Percentiles rank a stretch among this genome's conserved stretches.
Evolutionary conservation across 2,113 vertebrate species (phyloP).

Genomic region (Himantopus leucocephalus): DNA sequence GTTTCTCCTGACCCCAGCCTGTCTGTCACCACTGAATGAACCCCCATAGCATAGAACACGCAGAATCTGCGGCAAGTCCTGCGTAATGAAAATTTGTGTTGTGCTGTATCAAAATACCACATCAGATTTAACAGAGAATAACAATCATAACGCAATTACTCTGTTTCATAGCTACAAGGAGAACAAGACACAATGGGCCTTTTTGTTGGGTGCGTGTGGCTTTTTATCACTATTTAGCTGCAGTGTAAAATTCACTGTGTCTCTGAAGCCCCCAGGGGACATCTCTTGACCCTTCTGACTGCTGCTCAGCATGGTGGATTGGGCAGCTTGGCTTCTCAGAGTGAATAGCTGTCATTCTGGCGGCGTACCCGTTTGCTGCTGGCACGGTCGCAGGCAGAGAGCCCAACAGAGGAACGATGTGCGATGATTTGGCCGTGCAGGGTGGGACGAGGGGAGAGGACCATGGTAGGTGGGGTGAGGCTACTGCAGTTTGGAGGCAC

Average conservation of each 20-base stretch:
- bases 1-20: neutral
- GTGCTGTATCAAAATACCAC: neutral
- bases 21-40: neutral
- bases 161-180: neutral
- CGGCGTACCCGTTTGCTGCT: accelerated
- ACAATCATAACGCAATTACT: neutral
- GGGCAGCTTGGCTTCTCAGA: neutral
- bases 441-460: neutral
- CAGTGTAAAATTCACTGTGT: neutral
- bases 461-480: neutral
- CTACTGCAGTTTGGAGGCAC: neutral
- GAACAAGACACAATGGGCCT: neutral
- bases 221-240: neutral
- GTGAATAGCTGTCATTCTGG: neutral
- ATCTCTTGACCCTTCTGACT: neutral
- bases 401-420: accelerated
- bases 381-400: neutral
- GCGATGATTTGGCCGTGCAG: accelerated
- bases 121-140: neutral
- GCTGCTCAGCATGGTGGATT: neutral
- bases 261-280: neutral
- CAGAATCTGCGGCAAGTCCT: neutral
- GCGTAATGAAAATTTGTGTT: neutral
- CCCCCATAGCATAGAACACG: neutral
- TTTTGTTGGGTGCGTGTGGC: neutral